phyloP scores from a whole-genome alignment of 2,888 invertebrate genomes.

The Gari tellinella region DNA sequence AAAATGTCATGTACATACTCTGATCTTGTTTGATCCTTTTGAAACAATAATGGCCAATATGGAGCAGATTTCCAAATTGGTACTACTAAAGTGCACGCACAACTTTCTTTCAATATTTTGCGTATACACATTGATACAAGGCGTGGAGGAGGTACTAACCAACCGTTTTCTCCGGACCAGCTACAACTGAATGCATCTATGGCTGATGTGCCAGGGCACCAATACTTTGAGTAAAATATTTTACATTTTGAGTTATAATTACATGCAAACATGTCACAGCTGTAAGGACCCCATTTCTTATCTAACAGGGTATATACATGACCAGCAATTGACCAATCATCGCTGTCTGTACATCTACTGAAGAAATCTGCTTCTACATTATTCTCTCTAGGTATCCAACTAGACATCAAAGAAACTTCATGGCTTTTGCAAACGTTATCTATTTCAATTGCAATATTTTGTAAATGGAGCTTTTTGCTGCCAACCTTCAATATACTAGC shows the following conservation, averaged over 20 bases:
- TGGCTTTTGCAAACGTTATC: slow-evolving; percentile 26
- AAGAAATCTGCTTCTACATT: slow-evolving; percentile 47
- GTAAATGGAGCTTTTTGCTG: slow-evolving; percentile 39
- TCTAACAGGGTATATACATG: slow-evolving; percentile 34
- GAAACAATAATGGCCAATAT: slow-evolving; percentile 7
- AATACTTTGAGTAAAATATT: slow-evolving; percentile 17
- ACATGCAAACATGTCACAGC: slow-evolving; percentile 31
- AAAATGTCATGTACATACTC: too few species aligned
- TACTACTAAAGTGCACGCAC: slow-evolving; percentile 4
- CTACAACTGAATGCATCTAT: slow-evolving; percentile 3
- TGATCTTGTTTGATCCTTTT: neutral
- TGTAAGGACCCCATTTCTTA: slow-evolving; percentile 40
- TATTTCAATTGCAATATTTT: slow-evolving; percentile 34
- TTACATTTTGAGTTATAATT: slow-evolving; percentile 21
- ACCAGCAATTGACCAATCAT: slow-evolving; percentile 53
- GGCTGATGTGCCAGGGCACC: slow-evolving; percentile 18
- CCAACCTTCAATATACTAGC: slow-evolving; percentile 32
- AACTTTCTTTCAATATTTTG: slow-evolving; percentile 4
- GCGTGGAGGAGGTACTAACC: slow-evolving; percentile 32
- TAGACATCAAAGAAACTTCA: slow-evolving; percentile 24
- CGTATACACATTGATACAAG: neutral
- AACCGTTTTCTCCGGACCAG: slow-evolving; percentile 6
- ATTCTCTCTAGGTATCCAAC: slow-evolving; percentile 45
- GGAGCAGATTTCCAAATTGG: slow-evolving; percentile 8
- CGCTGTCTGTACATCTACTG: slow-evolving; percentile 41